Percentiles rank a stretch among this genome's conserved stretches.
Conservation (phyloP, 2,888 invertebrate species). For the Plebejus melissa region DNA sequence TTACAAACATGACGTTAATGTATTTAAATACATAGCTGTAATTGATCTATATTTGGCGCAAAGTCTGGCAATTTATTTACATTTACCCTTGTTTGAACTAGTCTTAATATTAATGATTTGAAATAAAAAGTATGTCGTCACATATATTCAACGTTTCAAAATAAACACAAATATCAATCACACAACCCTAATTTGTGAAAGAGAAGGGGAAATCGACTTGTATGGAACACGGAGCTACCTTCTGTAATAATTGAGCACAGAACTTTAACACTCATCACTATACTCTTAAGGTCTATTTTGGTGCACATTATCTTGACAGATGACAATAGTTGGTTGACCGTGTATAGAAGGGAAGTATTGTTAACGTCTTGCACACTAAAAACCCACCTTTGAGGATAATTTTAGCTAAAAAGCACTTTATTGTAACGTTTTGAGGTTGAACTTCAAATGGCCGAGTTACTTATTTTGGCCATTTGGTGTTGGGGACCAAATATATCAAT, state of each 20-base stretch:
- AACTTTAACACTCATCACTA: slow-evolving; percentile 31
- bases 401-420: neutral
- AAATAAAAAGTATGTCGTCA: slow-evolving; percentile 20
- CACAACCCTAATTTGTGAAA: slow-evolving; percentile 37
- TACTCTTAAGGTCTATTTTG: slow-evolving; percentile 33
- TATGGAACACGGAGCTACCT: slow-evolving; percentile 40
- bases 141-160: neutral
- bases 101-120: neutral
- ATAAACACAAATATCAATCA: slow-evolving; percentile 11
- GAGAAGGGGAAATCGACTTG: slow-evolving; percentile 39
- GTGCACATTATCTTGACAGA: slow-evolving; percentile 32
- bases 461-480: slow-evolving; percentile 36
- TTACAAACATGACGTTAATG: neutral
- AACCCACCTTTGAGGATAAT: neutral
- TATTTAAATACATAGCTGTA: neutral
- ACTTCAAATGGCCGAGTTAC: slow-evolving; percentile 15
- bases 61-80: neutral
- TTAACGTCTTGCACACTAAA: slow-evolving; percentile 36
- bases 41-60: neutral
- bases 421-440: neutral
- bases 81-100: slow-evolving; percentile 12
- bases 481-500: slow-evolving; percentile 55
- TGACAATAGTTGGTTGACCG: slow-evolving; percentile 40
- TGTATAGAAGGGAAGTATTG: slow-evolving; percentile 54
- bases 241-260: slow-evolving; percentile 33